Base-by-base conservation (phyloP, 35 echinoderm and acorn worm species). In the Heliocidaris tuberculata region DNA sequence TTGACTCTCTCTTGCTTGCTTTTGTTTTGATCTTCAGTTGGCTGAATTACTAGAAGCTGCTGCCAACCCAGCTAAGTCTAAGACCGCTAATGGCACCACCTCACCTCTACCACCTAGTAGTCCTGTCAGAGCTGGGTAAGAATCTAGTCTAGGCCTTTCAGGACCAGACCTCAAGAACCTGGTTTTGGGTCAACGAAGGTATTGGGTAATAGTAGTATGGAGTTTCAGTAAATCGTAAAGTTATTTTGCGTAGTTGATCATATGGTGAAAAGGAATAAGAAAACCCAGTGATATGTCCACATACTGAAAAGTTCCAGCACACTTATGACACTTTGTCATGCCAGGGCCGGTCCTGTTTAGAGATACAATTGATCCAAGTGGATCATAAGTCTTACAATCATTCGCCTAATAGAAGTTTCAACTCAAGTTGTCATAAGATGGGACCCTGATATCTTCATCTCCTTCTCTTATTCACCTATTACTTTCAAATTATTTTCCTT, bases 31-130 rank as follows among this genome's bases (percentile, higher is more conserved):
- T 9, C 50, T 93, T 29, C 32, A 93, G 91, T 48, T 93, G 47
- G 48, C 91, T 59, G 91, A 93, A 29, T 21, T 93, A 59, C 91
- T 93, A n/a, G 91, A 93, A 93, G 91, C 91, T 52, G 91, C 91
- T 48, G 91, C 48, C 11, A 93, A 93, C 50, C 91, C 91, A 54
- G 91, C 91, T 48, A 93, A 49, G 30, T 49, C 48, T 7, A 32
- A 52, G 91, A 93, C 91, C 10, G 91, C 48, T 48, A 93, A 93
- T 59, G 91, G 91, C 31, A 93, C 47, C 91, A 49, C 91, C 50
- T 49, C 50, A 30, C 1, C 50, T 49, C 91, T 48, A 93, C 48
- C 50, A 93, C 91, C 91, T 59, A 49, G 48, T 31, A 93, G 19
- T 93, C 91, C 91, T 59, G 32, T 59, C 91, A 93, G 29, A 93